Base-by-base conservation (phyloP, 2,113 vertebrate genomes). In the Urocitellus parryii region DNA sequence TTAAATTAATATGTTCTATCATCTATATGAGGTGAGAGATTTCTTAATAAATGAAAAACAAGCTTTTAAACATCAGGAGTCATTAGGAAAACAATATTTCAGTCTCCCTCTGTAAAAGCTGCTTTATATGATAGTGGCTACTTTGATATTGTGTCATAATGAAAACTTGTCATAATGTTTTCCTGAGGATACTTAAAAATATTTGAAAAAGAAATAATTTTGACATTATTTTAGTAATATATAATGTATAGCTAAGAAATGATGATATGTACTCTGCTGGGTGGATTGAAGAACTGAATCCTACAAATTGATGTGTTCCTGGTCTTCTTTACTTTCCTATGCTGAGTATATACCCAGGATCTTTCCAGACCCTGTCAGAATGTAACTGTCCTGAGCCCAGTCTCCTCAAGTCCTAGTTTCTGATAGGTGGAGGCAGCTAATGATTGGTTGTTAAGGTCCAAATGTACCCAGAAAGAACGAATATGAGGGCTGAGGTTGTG, bases 131-230 rank as follows among this genome's bases (percentile, higher is more conserved):
- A 34, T 45, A 34, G 24, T 74, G 42, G 12, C 45, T 85, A 79
- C 42, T 93, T 89, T 93, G 39, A 32, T 79, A 85, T 65, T 79
- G 34, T 63, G 29, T 73, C 32, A 0, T 76, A 86, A 51, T 79
- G 51, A 65, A 89, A 65, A 85, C 4, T 86, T 42, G 10, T 83
- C 2, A 17, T 45, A 45, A 45, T 51, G 16, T 85, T n/a, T 90
- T 90, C n/a, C 18, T 56, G 13, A 48, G 45, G 22, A 68, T 80
- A 13, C 20, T 74, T 70, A 79, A 89, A 61, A 72, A 79, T 70
- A 72, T 63, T 88, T 78, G 53, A 84, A 67, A 90, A 90, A 34
- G 51, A 22, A 94, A 76, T 76, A 14, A 92, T n/a, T 90, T 93
- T 63, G 25, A 5, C 8, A 34, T 81, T 37, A 56, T 94, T 73